phyloP scores from a whole-genome alignment of 2,797 vertebrate species.

The Hippopotamyrus pictus region DNA sequence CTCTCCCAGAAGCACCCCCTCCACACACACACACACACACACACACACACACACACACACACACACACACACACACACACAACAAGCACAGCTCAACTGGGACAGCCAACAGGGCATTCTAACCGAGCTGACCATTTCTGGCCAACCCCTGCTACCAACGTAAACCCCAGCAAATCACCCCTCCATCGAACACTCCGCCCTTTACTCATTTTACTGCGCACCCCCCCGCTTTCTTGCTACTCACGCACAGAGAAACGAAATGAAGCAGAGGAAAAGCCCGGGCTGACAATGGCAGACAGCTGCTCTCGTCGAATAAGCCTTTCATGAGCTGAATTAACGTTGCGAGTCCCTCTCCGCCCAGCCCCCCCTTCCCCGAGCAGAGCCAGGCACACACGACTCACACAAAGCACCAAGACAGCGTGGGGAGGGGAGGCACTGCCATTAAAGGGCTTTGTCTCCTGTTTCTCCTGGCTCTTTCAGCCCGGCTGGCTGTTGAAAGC shows the following conservation, averaged over 20 bases:
- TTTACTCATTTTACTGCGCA: background rate
- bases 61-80: too few relatives aligned
- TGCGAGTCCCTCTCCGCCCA: slow-evolving; percentile 44
- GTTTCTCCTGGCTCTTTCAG: background rate
- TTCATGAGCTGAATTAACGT: slow-evolving; percentile 71
- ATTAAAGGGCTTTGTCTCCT: background rate
- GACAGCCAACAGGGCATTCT: background rate
- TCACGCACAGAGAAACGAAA: background rate
- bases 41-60: too few relatives aligned
- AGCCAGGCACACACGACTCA: background rate
- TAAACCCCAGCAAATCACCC: background rate
- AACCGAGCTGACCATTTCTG: background rate
- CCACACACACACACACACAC: too few relatives aligned
- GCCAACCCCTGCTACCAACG: background rate
- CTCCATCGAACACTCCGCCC: background rate
- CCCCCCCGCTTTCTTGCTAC: background rate
- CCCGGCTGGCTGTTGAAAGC: background rate
- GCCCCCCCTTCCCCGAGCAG: background rate
- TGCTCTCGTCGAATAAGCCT: slow-evolving; percentile 64
- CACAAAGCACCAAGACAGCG: background rate
- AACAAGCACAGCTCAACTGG: background rate
- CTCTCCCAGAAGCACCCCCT: background rate
- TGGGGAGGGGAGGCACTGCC: background rate
- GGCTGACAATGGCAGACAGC: slow-evolving; percentile 73
- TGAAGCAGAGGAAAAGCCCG: slow-evolving; percentile 65